Evolutionary conservation across 2,113 vertebrate genomes (phyloP).

Genomic region (Rhineura floridana): DNA sequence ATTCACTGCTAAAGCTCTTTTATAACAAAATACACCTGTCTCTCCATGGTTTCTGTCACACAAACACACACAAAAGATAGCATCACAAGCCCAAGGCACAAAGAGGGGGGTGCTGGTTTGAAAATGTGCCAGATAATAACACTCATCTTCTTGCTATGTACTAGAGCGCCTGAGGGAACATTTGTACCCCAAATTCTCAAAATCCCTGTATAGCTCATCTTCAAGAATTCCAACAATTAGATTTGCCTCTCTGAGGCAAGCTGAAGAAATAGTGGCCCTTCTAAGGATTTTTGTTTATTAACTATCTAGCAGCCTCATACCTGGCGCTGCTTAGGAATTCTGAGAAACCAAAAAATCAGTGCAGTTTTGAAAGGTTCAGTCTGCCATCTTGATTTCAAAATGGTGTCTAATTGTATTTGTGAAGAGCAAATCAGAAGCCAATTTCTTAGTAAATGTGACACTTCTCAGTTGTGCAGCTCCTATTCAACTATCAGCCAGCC

Average conservation of each 20-base stretch:
- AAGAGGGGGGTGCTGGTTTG: background rate
- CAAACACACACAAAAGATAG: background rate
- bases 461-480: background rate
- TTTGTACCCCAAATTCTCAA: background rate
- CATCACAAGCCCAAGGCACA: background rate
- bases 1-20: background rate
- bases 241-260: constrained; percentile 1
- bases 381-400: no score
- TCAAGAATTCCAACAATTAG: background rate
- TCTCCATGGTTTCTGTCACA: background rate
- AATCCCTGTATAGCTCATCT: background rate
- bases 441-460: constrained; percentile 6
- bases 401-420: no score
- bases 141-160: background rate
- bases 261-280: background rate
- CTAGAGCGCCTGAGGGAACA: background rate
- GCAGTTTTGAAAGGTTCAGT: no score
- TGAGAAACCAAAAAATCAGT: no score
- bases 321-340: no score
- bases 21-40: background rate
- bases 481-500: background rate
- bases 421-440: constrained; percentile 5
- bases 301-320: no score
- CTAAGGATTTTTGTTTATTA: constrained; percentile 2
- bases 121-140: background rate